Evolutionary conservation across 2,797 vertebrate genomes (phyloP).

Genomic region (Argyrosomus regius): DNA sequence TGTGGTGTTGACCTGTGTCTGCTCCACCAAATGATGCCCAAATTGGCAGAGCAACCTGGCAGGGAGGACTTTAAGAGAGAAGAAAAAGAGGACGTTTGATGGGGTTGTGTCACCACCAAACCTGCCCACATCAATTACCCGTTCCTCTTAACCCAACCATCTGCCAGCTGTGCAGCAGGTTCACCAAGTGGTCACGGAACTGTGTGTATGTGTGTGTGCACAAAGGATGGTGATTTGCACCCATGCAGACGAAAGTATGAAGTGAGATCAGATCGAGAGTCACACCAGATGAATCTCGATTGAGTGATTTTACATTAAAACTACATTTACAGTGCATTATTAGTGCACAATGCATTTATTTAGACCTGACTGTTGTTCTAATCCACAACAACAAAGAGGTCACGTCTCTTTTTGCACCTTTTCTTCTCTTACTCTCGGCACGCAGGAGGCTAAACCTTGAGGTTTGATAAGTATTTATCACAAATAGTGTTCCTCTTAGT

Average conservation of each 20-base stretch:
- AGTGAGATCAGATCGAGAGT: neutral
- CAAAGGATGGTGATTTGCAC: neutral
- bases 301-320: neutral
- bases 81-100: neutral
- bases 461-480: neutral
- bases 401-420: neutral
- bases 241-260: neutral
- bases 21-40: slow-evolving; percentile 12
- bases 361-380: neutral
- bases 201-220: neutral
- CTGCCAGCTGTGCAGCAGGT: too few species aligned
- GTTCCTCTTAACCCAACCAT: neutral
- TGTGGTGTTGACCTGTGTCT: slow-evolving; percentile 24
- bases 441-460: neutral
- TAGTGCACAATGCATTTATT: neutral
- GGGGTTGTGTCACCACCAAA: neutral
- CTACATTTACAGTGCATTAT: neutral
- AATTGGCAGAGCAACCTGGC: neutral
- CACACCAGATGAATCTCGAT: neutral
- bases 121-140: neutral
- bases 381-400: neutral
- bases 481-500: neutral
- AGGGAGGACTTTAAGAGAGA: neutral
- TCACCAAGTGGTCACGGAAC: neutral
- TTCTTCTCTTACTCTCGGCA: neutral